A percentile compares a stretch with the other conserved stretches of the same genome.
Evolutionary conservation across 2,888 invertebrate species (phyloP).

Genomic region (Hemithea aestivaria): DNA sequence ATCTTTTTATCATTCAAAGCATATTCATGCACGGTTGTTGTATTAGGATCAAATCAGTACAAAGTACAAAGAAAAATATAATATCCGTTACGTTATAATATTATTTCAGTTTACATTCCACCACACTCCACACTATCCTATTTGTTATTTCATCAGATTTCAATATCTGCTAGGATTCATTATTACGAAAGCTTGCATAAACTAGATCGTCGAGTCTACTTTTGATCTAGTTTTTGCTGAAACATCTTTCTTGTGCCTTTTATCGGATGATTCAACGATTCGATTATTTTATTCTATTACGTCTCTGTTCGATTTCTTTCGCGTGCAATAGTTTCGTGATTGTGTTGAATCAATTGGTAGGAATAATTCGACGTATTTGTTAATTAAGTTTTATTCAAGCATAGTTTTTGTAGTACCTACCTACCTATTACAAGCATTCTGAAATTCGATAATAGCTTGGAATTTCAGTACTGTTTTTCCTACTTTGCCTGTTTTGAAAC

Average conservation of each 20-base stretch:
- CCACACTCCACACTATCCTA: too few relatives aligned
- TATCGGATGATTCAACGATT: conserved; percentile 35
- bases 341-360: conserved; percentile 25
- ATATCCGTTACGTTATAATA: too few relatives aligned
- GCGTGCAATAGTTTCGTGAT: conserved; percentile 20
- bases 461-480: too few relatives aligned
- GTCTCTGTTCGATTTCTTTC: conserved; percentile 31
- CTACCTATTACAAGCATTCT: neutral
- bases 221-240: conserved; percentile 22
- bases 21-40: too few relatives aligned
- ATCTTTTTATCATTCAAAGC: too few relatives aligned
- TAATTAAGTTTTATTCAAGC: conserved; percentile 9
- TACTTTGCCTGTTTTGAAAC: too few relatives aligned
- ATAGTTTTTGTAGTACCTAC: conserved; percentile 1
- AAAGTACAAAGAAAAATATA: too few relatives aligned
- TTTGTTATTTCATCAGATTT: too few relatives aligned
- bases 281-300: conserved; percentile 35
- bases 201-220: conserved; percentile 1
- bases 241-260: conserved; percentile 32
- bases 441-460: neutral
- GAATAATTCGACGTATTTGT: conserved; percentile 13
- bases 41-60: too few relatives aligned
- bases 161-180: too few relatives aligned
- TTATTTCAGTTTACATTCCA: too few relatives aligned
- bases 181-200: too few relatives aligned